Percentiles rank a stretch among this genome's conserved stretches.
Evolutionary conservation across 2,888 invertebrate species (phyloP).

Genomic region (Dasypolia templi): DNA sequence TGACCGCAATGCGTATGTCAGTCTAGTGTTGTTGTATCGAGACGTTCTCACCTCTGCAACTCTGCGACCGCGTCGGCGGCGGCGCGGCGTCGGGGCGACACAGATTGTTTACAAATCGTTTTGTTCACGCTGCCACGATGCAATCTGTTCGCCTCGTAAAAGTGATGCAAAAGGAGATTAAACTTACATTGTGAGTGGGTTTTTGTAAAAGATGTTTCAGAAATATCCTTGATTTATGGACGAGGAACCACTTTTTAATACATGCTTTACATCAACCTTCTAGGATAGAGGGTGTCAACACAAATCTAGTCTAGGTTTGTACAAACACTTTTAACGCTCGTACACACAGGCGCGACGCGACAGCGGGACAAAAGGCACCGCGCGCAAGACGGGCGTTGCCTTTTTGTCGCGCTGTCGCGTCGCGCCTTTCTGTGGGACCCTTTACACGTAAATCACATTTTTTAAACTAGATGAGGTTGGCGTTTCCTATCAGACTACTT

Average conservation of each 20-base stretch:
- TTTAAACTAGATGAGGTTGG: no score
- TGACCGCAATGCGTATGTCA: no score
- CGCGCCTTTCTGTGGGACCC: no score
- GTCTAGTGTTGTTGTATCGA: neutral
- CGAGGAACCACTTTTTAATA: neutral
- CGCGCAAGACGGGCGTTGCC: no score
- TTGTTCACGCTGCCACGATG: conserved; percentile 1
- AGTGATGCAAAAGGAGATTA: conserved; percentile 11
- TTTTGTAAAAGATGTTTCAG: neutral
- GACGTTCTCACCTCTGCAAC: conserved; percentile 18
- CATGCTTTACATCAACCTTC: neutral
- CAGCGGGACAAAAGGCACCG: no score
- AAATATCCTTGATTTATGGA: neutral
- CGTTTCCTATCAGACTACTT: no score
- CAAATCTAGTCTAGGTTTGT: no score
- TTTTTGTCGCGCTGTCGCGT: no score
- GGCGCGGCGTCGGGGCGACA: neutral
- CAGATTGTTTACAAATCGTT: conserved; percentile 55
- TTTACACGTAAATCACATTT: no score
- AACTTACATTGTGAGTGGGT: neutral
- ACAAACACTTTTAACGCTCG: no score
- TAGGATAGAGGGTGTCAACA: neutral
- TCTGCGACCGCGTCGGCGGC: neutral
- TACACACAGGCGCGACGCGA: no score
- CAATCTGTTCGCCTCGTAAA: conserved; percentile 22